Conservation (phyloP, 2,113 vertebrate genomes). For the Perccottus glenii region DNA sequence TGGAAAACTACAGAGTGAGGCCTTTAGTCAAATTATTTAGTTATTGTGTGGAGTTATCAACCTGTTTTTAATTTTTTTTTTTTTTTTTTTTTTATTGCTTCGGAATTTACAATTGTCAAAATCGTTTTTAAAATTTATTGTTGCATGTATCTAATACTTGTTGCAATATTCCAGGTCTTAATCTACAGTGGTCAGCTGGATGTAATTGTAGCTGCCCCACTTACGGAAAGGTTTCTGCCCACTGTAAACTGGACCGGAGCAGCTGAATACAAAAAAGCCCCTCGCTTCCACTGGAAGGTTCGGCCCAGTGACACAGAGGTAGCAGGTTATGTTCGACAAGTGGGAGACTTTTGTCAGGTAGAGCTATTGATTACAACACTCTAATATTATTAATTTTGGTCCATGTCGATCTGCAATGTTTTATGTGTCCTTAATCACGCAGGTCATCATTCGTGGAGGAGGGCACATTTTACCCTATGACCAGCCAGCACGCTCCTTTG, state of each 20-base stretch:
- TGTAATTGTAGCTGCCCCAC: constrained; percentile 83
- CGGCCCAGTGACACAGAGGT: constrained; percentile 82
- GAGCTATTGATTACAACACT: neutral
- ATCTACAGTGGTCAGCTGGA: constrained; percentile 91
- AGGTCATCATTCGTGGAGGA: constrained; percentile 86
- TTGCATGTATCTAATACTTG: neutral
- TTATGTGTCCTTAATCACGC: neutral
- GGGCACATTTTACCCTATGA: constrained; percentile 85
- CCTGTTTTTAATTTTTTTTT: no score
- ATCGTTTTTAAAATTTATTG: no score
- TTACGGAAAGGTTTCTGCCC: constrained; percentile 84
- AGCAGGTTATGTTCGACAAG: constrained; percentile 86
- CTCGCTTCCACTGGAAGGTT: constrained; percentile 83
- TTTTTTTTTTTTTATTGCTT: no score
- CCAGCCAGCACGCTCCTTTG: constrained; percentile 84
- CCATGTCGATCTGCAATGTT: neutral
- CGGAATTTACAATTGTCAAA: no score
- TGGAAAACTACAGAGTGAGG: constrained; percentile 88
- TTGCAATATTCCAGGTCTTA: constrained; percentile 75
- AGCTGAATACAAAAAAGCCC: constrained; percentile 69
- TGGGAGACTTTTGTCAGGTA: constrained; percentile 85
- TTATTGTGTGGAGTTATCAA: neutral
- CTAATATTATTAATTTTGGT: neutral
- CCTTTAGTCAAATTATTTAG: neutral
- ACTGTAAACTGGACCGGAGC: constrained; percentile 82